phyloP scores from a whole-genome alignment of 2,888 invertebrate genomes.

The Pammene fasciana region DNA sequence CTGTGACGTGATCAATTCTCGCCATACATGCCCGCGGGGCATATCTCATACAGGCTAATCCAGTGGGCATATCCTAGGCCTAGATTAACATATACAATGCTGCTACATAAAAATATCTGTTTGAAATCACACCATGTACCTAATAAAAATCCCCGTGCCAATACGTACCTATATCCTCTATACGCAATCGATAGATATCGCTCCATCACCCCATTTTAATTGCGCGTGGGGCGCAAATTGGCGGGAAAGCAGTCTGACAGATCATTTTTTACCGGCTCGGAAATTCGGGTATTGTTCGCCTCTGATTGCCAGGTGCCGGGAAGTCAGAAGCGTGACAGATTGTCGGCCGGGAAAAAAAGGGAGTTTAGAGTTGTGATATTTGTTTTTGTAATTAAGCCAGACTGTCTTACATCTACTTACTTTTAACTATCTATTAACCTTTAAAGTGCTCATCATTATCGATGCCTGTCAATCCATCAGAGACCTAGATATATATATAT shows the following conservation, averaged over 20 bases:
- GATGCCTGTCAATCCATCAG: no score
- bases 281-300: slow-evolving; percentile 42
- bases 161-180: background rate
- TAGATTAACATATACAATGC: no score
- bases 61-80: no score
- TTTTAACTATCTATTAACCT: background rate
- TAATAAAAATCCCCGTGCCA: background rate
- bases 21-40: no score
- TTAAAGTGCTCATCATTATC: no score
- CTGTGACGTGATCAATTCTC: no score
- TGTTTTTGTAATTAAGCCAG: background rate
- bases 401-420: no score
- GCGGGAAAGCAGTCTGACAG: slow-evolving; percentile 44
- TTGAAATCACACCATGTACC: no score
- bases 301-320: slow-evolving; percentile 44
- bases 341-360: slow-evolving; percentile 5
- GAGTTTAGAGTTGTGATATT: slow-evolving; percentile 1
- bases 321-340: slow-evolving; percentile 35
- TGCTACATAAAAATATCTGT: no score
- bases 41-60: no score
- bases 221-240: slow-evolving; percentile 40
- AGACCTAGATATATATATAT: no score
- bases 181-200: slow-evolving; percentile 8
- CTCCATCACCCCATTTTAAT: slow-evolving; percentile 29
- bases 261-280: slow-evolving; percentile 44